phyloP scores from a whole-genome alignment of 2,888 invertebrate species.

The Zhuqinia jingwanae region DNA sequence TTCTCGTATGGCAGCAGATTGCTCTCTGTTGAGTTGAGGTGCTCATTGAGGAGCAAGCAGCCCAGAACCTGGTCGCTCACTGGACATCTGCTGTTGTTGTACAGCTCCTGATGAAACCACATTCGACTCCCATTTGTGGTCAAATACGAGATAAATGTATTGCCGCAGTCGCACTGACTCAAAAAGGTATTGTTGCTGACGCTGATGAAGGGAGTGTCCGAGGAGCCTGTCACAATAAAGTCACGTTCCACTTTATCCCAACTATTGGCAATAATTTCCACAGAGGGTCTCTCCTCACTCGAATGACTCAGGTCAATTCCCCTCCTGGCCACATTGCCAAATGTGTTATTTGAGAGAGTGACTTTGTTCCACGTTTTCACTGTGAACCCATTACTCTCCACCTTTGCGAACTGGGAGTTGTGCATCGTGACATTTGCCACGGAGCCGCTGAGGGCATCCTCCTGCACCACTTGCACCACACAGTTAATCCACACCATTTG shows the following conservation, averaged over 20 bases:
- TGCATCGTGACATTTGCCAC: conserved; percentile 71
- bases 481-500: conserved; percentile 74
- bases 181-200: conserved; percentile 76
- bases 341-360: conserved; percentile 85
- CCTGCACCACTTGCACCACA: conserved; percentile 62
- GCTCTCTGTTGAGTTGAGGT: conserved; percentile 47
- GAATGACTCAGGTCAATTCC: conserved; percentile 82
- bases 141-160: conserved; percentile 66
- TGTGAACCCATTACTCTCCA: conserved; percentile 84
- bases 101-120: conserved; percentile 77
- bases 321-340: conserved; percentile 83
- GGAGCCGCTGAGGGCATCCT: conserved; percentile 69
- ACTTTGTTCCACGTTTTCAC: conserved; percentile 86
- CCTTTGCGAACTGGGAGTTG: conserved; percentile 82
- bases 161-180: conserved; percentile 73
- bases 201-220: conserved; percentile 64
- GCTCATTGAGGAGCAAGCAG: conserved; percentile 66
- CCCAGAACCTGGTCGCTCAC: conserved; percentile 71
- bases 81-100: conserved; percentile 75
- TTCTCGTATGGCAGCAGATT: conserved; percentile 63
- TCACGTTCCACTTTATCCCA: conserved; percentile 81
- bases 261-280: conserved; percentile 84
- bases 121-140: conserved; percentile 70
- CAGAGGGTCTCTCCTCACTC: conserved; percentile 81
- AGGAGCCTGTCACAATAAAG: conserved; percentile 75